These are phyloP conservation scores for Thunnus maccoyii DNA, from an alignment of 2,113 vertebrate species.

Conservation along the genomic window DNA sequence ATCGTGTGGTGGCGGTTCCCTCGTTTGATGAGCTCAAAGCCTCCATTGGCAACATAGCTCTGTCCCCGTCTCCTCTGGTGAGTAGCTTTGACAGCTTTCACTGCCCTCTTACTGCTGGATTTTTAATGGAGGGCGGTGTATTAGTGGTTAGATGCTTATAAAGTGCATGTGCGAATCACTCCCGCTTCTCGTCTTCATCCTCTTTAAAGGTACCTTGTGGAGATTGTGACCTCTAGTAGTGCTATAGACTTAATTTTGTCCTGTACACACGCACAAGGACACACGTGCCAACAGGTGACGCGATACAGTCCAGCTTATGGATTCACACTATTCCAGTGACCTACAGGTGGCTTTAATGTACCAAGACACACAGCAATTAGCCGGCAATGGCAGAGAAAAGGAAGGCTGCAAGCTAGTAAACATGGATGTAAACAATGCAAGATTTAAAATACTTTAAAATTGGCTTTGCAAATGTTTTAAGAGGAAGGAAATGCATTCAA, in stretches of 20 bases:
- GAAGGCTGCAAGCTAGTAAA: background rate
- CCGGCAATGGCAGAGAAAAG: background rate
- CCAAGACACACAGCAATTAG: background rate
- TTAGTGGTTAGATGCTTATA: background rate
- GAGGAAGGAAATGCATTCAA: background rate
- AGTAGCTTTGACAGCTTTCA: constrained; percentile 78
- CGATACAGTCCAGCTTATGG: too few species aligned
- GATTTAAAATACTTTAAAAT: background rate
- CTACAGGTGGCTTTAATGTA: background rate
- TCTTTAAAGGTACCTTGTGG: background rate
- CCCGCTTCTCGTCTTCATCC: background rate
- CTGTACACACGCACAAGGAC: background rate
- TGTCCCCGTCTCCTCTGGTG: constrained; percentile 96
- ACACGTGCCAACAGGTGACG: background rate
- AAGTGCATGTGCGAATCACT: background rate
- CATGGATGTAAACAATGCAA: background rate
- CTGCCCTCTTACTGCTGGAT: constrained; percentile 5
- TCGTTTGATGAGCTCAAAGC: constrained; percentile 95
- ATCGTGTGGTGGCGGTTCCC: constrained; percentile 84
- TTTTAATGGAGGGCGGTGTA: background rate
- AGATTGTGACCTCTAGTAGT: background rate
- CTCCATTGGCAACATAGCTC: constrained; percentile 95
- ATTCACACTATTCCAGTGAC: too few species aligned
- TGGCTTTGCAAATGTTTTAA: background rate
- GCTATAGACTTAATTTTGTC: background rate